These are phyloP conservation scores for Melitaea cinxia DNA, from an alignment of 1,140 invertebrate genomes.

Conservation along the genomic window DNA sequence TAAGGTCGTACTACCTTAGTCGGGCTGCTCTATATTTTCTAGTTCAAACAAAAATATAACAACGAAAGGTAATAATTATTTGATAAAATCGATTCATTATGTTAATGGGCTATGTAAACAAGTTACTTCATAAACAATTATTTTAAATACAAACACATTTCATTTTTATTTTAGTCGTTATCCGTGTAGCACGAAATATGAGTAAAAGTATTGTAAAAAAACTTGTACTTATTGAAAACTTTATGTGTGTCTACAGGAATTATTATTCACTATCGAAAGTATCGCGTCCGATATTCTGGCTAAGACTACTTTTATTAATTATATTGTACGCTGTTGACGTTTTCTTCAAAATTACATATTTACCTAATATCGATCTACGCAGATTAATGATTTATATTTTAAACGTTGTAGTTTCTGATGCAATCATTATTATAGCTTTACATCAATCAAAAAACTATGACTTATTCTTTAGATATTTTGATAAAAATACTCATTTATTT, in stretches of 20 bases:
- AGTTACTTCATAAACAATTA: no score
- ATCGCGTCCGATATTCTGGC: not conserved
- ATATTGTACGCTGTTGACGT: not conserved
- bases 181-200: constrained; percentile 1
- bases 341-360: not conserved
- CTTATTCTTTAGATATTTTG: constrained; percentile 2
- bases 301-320: constrained; percentile 12
- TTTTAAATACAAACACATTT: not conserved
- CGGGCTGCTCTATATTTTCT: no score
- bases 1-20: no score
- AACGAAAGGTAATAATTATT: no score
- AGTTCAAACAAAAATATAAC: no score
- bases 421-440: constrained; percentile 18
- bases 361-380: not conserved
- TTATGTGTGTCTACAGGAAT: constrained; percentile 21
- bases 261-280: constrained; percentile 1
- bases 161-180: not conserved
- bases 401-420: not conserved
- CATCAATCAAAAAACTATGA: constrained; percentile 31
- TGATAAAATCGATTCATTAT: no score
- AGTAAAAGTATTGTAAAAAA: constrained; percentile 7
- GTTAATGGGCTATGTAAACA: no score
- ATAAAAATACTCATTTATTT: constrained; percentile 14
- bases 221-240: constrained; percentile 2
- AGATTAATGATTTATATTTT: not conserved